Evolutionary conservation across 2,113 vertebrate species (phyloP).

Genomic region (Rhagologus leucostigma): DNA sequence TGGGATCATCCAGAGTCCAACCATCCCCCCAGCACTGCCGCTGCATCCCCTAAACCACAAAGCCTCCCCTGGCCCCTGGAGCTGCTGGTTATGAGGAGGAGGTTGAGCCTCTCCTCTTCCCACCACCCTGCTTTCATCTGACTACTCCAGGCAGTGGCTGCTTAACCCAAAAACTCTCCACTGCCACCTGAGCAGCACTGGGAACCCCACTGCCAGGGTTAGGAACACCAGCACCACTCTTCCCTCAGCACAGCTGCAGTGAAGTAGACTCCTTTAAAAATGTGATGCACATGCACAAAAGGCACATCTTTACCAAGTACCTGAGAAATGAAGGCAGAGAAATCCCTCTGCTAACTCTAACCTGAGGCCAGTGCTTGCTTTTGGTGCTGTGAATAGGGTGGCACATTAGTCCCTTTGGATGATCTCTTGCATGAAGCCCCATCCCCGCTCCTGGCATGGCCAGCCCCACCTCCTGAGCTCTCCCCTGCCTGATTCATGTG

Average conservation of each 20-base stretch:
- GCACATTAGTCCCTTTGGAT: not conserved
- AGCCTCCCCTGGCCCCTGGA: not conserved
- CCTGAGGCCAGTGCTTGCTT: not conserved
- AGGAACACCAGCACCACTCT: not conserved
- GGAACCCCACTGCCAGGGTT: not conserved
- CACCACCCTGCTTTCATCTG: not conserved
- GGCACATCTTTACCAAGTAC: not conserved
- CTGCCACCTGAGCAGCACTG: not conserved
- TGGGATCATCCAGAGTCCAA: not conserved
- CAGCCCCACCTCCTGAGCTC: not conserved
- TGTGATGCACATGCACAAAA: too few species aligned
- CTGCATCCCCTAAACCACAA: not conserved
- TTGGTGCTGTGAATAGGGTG: not conserved
- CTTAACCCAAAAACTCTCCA: not conserved
- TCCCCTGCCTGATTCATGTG: not conserved
- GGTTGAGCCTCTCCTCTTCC: not conserved
- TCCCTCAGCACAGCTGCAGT: not conserved
- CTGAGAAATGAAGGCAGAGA: not conserved
- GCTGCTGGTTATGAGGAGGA: not conserved
- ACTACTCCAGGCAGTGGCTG: not conserved
- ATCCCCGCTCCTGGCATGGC: rapidly evolving
- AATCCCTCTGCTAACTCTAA: not conserved
- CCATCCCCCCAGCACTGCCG: not conserved
- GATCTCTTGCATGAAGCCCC: not conserved
- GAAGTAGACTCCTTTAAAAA: not conserved